These are phyloP conservation scores for Pediacus dermestoides DNA, from an alignment of 2,888 invertebrate species.

Conservation along the genomic window DNA sequence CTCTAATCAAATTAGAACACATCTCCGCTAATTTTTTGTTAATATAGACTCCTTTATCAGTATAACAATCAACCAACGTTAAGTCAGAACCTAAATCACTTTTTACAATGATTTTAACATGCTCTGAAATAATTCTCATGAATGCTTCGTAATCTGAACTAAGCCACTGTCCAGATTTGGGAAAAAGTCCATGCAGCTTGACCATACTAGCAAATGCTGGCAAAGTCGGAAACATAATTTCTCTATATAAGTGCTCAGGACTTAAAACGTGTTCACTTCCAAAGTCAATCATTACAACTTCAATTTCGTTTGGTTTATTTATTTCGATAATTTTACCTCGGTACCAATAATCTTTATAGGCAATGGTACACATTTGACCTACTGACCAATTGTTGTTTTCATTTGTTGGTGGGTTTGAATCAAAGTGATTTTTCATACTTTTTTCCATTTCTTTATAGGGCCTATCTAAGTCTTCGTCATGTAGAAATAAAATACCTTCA, in stretches of 20 bases:
- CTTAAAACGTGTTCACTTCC: constrained; percentile 70
- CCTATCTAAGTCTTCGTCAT: constrained; percentile 36
- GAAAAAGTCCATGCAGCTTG: constrained; percentile 53
- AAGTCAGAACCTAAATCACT: constrained; percentile 34
- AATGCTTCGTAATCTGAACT: constrained; percentile 59
- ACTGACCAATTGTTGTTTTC: constrained; percentile 50
- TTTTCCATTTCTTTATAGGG: constrained; percentile 36
- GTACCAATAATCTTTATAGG: constrained; percentile 69
- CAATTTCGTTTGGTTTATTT: constrained; percentile 37
- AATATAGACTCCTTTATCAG: constrained; percentile 32
- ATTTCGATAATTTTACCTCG: constrained; percentile 59
- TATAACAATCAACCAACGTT: constrained; percentile 26
- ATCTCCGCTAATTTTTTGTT: constrained; percentile 50
- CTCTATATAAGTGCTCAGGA: constrained; percentile 57
- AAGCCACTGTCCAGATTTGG: constrained; percentile 54
- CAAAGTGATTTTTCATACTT: constrained; percentile 33
- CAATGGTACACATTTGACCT: constrained; percentile 67
- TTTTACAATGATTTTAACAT: constrained; percentile 46
- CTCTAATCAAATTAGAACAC: constrained; percentile 32
- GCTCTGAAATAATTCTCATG: constrained; percentile 57
- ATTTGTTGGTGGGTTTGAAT: constrained; percentile 18
- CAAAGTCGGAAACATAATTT: constrained; percentile 60
- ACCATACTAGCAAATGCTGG: constrained; percentile 66
- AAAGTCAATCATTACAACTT: constrained; percentile 75
- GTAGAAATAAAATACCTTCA: constrained; percentile 49